A percentile compares a stretch with the other conserved stretches of the same genome.
Conservation (phyloP, 2,797 vertebrate species). For the Oceanodroma leucorhoa region DNA sequence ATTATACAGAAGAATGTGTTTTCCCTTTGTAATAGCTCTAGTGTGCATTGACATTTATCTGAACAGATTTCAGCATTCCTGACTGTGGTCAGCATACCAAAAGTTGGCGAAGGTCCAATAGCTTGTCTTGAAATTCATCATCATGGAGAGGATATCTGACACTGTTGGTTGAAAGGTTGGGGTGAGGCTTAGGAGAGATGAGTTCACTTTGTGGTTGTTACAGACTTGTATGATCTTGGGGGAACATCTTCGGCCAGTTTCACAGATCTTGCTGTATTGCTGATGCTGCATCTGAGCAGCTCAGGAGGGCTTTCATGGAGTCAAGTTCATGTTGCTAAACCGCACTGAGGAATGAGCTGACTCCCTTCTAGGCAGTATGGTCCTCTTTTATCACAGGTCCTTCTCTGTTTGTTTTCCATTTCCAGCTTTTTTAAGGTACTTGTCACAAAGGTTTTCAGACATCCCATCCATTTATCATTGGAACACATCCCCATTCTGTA, state of each 20-base stretch:
- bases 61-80: not conserved
- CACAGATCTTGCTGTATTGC: not conserved
- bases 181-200: not conserved
- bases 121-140: not conserved
- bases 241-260: not conserved
- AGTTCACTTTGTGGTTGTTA: not conserved
- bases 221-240: too few species aligned
- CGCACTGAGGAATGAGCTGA: accelerated
- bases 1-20: constrained; percentile 1
- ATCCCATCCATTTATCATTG: not conserved
- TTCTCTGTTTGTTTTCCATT: not conserved
- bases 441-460: not conserved
- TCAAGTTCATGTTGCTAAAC: not conserved
- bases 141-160: not conserved
- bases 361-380: accelerated
- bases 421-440: not conserved
- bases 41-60: not conserved
- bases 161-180: not conserved
- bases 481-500: not conserved
- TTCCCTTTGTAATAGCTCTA: not conserved
- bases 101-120: not conserved
- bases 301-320: not conserved
- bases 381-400: not conserved
- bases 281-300: not conserved
- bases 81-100: not conserved